These are phyloP conservation scores for Peromyscus californicus DNA, from an alignment of 2,113 vertebrate genomes.

Conservation along the genomic window DNA sequence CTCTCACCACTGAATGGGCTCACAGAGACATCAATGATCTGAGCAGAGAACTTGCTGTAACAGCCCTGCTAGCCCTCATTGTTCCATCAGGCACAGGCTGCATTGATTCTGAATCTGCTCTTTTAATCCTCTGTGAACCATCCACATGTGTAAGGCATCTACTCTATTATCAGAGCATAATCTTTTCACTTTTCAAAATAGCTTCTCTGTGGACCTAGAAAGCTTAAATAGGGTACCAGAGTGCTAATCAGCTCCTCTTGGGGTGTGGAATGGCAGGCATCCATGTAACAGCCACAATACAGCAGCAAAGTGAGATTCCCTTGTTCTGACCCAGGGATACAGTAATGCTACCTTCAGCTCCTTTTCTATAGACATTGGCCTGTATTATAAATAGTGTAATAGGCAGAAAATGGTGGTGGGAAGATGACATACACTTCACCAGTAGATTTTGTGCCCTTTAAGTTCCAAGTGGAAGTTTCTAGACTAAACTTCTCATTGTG, in stretches of 20 bases:
- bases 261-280: slow-evolving; percentile 30
- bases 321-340: not conserved
- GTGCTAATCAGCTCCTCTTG: slow-evolving; percentile 76
- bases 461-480: slow-evolving; percentile 16
- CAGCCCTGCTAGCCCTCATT: not conserved
- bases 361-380: not conserved
- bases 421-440: not conserved
- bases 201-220: slow-evolving; percentile 76
- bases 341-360: not conserved
- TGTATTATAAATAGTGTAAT: not conserved
- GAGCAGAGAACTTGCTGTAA: slow-evolving; percentile 66
- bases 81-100: not conserved
- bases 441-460: not conserved
- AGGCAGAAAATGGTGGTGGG: not conserved
- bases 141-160: slow-evolving; percentile 69
- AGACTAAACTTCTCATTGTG: slow-evolving; percentile 32
- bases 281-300: slow-evolving; percentile 39
- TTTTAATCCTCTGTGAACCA: slow-evolving; percentile 73
- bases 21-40: slow-evolving; percentile 38
- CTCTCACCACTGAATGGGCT: not conserved
- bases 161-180: slow-evolving; percentile 81
- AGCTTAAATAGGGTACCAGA: slow-evolving; percentile 81
- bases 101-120: slow-evolving; percentile 73
- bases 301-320: slow-evolving; percentile 48
- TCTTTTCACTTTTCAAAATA: slow-evolving; percentile 86